phyloP scores from a whole-genome alignment of 2,113 vertebrate genomes.

The Sapayoa aenigma region DNA sequence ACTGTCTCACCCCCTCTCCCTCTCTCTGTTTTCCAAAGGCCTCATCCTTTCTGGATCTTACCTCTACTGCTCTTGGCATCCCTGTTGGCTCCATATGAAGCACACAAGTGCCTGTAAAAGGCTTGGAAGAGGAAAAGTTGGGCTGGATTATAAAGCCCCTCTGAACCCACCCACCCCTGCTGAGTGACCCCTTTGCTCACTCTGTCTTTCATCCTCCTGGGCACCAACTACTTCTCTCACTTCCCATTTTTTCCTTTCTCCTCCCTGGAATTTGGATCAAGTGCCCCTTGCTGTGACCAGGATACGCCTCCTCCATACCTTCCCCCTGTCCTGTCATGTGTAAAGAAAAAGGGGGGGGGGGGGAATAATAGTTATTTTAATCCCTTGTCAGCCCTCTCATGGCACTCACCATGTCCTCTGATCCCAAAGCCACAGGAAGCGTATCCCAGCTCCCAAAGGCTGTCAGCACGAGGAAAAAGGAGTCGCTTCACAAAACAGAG shows the following conservation, averaged over 20 bases:
- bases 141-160: not conserved
- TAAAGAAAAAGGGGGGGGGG: too few species aligned
- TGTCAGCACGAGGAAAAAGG: not conserved
- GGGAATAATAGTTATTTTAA: not conserved
- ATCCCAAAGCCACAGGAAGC: not conserved
- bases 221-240: not conserved
- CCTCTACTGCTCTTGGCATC: not conserved
- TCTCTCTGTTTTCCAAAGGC: not conserved
- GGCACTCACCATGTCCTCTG: not conserved
- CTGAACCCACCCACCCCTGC: not conserved
- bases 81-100: not conserved
- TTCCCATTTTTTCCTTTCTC: not conserved
- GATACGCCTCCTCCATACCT: not conserved
- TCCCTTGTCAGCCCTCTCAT: not conserved
- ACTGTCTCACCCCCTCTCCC: not conserved
- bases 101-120: not conserved
- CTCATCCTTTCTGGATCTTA: not conserved
- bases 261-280: not conserved
- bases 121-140: not conserved
- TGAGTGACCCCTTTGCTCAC: not conserved
- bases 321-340: not conserved
- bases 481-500: not conserved
- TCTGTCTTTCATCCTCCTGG: not conserved
- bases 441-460: not conserved
- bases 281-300: not conserved